Evolutionary conservation across 2,888 invertebrate genomes (phyloP), one percentile per base, ranked within the genome.

Genomic region (Mythimna pallens): DNA sequence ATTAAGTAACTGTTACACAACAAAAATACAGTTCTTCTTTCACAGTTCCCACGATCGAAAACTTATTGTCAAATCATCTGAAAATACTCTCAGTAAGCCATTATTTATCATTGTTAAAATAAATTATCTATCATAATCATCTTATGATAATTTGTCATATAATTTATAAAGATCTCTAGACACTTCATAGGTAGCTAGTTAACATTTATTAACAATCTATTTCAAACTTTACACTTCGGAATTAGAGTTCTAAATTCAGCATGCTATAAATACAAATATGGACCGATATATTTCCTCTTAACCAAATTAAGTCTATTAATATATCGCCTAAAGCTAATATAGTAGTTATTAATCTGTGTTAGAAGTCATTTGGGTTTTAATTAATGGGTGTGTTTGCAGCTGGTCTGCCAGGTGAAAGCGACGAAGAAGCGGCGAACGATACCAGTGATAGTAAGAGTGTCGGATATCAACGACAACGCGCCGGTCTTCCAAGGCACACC

Each of bases 401-500:
- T 98, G 92, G 98, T 98, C 82, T 99, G 99, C 92, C 98, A 98
- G 83, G 97, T 98, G 87, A 97, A 97, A 94, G 97, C 97, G 66
- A 98, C 98, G 61, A 97, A 97, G 93, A 98, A 98, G 92, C 97
- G 98, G 92, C 97, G 98, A 83, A 98, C 98, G 80, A 98, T 98
- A 92, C 99, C 99, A 72, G 98, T 99, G 86, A 98, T 99, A 91
- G 98, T 98, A 84, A 97, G 99, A 94, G 98, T 99, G 87, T 98
- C 98, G 54, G 99, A 99, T 95, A 97, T 99, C 92, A 99, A 99
- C 92, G 99, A 99, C 94, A 99, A 99, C 94, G 97, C 98, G 68
- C 99, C 99, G 43, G 97, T 97, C 89, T 99, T 99, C 94, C 97
- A 98, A 91, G 98, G 98, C 90, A 97, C 98, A 76, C 98, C 98